Conservation (phyloP, 1,140 invertebrate species). For the Nautilus pompilius region DNA sequence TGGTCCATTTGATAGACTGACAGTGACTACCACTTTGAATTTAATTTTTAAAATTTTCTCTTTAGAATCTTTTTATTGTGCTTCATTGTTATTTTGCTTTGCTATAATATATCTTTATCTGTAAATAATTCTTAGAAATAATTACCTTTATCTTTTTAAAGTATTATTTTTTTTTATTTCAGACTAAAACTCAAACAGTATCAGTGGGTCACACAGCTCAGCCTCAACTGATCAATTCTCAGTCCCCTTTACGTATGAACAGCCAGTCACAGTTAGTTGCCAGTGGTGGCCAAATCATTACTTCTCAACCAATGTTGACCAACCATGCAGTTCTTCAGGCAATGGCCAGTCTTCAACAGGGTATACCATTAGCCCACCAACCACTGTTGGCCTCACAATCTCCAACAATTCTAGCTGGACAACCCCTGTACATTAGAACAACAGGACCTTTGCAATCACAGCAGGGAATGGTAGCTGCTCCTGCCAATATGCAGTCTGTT, state of each 20-base stretch:
- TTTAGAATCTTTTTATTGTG: no score
- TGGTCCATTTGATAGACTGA: no score
- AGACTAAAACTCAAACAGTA: conserved; percentile 36
- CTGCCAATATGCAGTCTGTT: conserved; percentile 20
- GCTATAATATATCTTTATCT: neutral
- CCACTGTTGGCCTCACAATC: conserved; percentile 33
- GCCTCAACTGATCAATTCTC: conserved; percentile 38
- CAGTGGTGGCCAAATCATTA: conserved; percentile 44
- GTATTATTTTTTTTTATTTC: neutral
- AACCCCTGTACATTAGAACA: conserved; percentile 39
- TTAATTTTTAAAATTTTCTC: no score
- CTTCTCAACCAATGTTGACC: conserved; percentile 43
- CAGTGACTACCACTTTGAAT: no score
- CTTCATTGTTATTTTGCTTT: no score
- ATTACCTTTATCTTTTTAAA: neutral
- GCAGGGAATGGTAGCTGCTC: conserved; percentile 21
- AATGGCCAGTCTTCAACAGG: conserved; percentile 37
- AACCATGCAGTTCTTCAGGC: conserved; percentile 49
- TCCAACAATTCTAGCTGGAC: conserved; percentile 39
- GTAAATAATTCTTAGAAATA: neutral
- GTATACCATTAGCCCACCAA: conserved; percentile 35
- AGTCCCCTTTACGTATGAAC: conserved; percentile 28
- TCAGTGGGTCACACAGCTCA: conserved; percentile 23
- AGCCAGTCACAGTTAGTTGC: conserved; percentile 39
- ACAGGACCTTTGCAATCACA: conserved; percentile 27